Evolutionary conservation across 2,888 invertebrate species (phyloP), one percentile per base, ranked within the genome.

Genomic region (Urechis unicinctus): DNA sequence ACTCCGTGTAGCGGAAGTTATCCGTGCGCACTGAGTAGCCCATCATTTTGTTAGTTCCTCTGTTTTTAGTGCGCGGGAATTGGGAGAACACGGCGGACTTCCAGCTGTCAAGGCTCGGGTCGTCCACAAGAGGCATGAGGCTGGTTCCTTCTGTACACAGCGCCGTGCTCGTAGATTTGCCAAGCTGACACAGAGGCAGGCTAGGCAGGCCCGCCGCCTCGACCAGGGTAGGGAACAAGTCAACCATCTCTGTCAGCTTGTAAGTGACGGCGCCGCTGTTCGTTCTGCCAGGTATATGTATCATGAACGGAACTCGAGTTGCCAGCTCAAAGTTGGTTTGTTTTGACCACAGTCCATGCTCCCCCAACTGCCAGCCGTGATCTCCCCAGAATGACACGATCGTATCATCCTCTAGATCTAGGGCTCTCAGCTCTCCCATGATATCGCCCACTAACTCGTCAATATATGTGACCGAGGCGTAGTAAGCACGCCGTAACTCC

Each of bases 281-380:
- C 0, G 67, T 68, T 25, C 61, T 22, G 24, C 67, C 68, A 2
- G 68, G 68, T n/a, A n/a, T n/a, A n/a, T n/a, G n/a, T n/a, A n/a
- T n/a, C n/a, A n/a, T n/a, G n/a, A n/a, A n/a, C n/a, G n/a, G n/a
- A n/a, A n/a, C n/a, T n/a, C n/a, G n/a, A n/a, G n/a, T n/a, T n/a
- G n/a, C n/a, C n/a, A n/a, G 24, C 41, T 50, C 50, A 24, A 21
- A 50, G 36, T 50, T 50, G 21, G 50, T 50, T 24, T 36, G 30
- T 36, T 50, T 50, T n/a, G 36, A 9, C 41, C 50, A 50, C n/a
- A n/a, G n/a, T n/a, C n/a, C n/a, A n/a, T n/a, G n/a, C n/a, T n/a
- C n/a, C n/a, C n/a, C n/a, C n/a, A n/a, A n/a, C n/a, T n/a, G n/a
- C n/a, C n/a, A n/a, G n/a, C n/a, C n/a, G n/a, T n/a, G n/a, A n/a